These are phyloP conservation scores for Oeneis ivallda DNA, from an alignment of 2,888 invertebrate species.

Conservation along the genomic window DNA sequence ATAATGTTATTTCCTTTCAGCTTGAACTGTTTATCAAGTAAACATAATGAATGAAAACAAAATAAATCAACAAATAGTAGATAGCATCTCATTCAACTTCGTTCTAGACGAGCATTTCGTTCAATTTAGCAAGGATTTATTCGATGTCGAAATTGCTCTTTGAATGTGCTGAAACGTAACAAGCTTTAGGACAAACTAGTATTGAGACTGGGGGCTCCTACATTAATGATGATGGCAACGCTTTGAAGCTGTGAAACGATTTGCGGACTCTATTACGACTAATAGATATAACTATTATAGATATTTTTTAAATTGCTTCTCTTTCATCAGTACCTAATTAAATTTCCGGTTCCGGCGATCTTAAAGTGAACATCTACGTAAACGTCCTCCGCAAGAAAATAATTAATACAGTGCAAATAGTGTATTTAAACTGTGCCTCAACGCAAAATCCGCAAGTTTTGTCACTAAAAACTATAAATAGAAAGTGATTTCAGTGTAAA, in stretches of 20 bases:
- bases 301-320: background rate
- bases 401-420: too few species aligned
- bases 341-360: too few species aligned
- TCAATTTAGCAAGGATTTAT: slow-evolving; percentile 1
- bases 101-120: background rate
- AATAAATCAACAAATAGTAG: background rate
- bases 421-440: too few species aligned
- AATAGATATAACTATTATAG: too few species aligned
- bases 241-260: background rate
- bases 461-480: too few species aligned
- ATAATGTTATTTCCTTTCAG: too few species aligned
- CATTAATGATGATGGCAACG: background rate
- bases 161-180: slow-evolving; percentile 1
- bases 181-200: background rate
- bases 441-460: too few species aligned
- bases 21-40: background rate
- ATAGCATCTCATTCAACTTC: background rate
- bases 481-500: too few species aligned
- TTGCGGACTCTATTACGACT: background rate
- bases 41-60: background rate
- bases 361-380: too few species aligned
- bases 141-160: background rate
- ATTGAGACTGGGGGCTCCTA: background rate
- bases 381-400: too few species aligned
- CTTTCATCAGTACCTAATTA: background rate